Base-by-base conservation (phyloP, 2,888 invertebrate species). In the Amblyjoppa proteus region DNA sequence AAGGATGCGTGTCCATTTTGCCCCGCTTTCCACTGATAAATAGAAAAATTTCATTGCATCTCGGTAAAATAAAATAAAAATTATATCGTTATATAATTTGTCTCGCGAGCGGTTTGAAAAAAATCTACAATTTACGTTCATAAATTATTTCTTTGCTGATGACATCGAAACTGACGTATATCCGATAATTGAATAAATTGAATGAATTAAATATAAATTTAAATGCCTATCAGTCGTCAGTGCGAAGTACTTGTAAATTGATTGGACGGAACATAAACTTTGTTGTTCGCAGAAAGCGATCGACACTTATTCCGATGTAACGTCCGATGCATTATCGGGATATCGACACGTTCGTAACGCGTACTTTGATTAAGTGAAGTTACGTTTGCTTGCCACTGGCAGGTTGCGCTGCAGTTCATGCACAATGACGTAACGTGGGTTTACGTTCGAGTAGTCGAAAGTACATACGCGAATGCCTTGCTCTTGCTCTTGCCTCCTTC, bases 381-480 rank as follows among this genome's bases (percentile, higher is more conserved):
- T 64, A 49, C 61, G 73, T 61, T 73, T 28, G 51, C n/a, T n/a
- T 73, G 56, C 51, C 58, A 58, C 38, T 61, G 11, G 53, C 76
- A 45, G 28, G 28, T 73, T 53, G 11, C 41, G 64, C 41, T 58
- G 73, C 71, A 76, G 45, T 73, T 56, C 38, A 68, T 64, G 58
- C 38, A 28, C 73, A 71, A 81, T 84, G 84, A 81, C 80, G 84
- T 81, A 76, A 80, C 73, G 16, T 49, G 51, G 76, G 31, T 31
- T 77, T 69, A 68, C 68, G 73, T 69, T 74, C 68, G 77, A 84
- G 73, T 69, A 49, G 66, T 81, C 81, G 76, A 74, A 77, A 74
- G 81, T 58, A 28, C 45, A 49, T 76, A 80, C 77, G 74, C 73
- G 81, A 84, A 77, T 77, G 77, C 73, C 77, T 76, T 58, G 76